phyloP scores from a whole-genome alignment of 2,113 vertebrate genomes.

The Sinocyclocheilus anshuiensis region DNA sequence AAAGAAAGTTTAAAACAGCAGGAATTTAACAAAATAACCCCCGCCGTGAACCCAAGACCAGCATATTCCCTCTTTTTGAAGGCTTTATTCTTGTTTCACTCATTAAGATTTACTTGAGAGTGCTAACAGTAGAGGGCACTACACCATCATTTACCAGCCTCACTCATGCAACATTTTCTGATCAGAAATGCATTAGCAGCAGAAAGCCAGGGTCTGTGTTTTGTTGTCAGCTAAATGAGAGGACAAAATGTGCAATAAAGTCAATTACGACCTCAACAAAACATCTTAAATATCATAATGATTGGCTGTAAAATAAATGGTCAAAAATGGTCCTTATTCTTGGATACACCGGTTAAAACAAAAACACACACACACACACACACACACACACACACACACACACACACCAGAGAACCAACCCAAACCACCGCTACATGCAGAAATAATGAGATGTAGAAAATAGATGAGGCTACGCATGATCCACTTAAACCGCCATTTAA shows the following conservation, averaged over 20 bases:
- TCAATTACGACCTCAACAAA: background rate
- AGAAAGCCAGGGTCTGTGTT: slow-evolving; percentile 27
- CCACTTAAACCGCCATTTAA: slow-evolving; percentile 75
- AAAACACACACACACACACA: background rate
- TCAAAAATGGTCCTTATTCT: background rate
- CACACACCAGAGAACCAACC: slow-evolving; percentile 5
- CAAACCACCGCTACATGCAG: background rate
- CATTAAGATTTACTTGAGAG: slow-evolving; percentile 54
- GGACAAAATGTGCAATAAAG: background rate
- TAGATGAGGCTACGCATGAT: slow-evolving; percentile 74
- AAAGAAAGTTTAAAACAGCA: background rate
- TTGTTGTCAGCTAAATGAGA: background rate
- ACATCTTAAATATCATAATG: background rate
- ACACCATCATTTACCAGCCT: slow-evolving; percentile 64
- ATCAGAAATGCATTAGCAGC: slow-evolving; percentile 45
- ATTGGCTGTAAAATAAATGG: background rate
- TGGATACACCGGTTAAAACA: background rate
- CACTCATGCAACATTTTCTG: slow-evolving; percentile 40
- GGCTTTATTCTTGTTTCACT: background rate
- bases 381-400: too few species aligned
- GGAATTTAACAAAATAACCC: background rate
- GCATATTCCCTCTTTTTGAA: background rate
- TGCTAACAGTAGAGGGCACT: slow-evolving; percentile 81
- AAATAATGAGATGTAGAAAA: slow-evolving; percentile 78
- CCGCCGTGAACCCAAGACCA: background rate